Base-by-base conservation (phyloP, 2,113 vertebrate species). In the Bungarus multicinctus region DNA sequence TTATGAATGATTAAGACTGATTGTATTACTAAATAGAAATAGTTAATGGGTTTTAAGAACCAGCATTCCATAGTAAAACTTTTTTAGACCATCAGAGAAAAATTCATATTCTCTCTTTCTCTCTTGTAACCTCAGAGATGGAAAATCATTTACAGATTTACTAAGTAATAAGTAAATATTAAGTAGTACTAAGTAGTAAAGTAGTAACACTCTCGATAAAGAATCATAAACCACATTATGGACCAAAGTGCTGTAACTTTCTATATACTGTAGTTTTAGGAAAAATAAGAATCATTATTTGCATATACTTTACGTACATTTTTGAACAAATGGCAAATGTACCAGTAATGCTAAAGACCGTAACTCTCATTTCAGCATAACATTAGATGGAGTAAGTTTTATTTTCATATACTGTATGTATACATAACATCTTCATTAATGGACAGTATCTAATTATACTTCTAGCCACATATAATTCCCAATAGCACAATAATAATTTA, bases 1-100 rank as follows among this genome's bases (percentile, higher is more conserved):
- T 97, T 97, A 92, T 96, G 93, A 97, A 96, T 97, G 93, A 96
- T 91, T 97, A 91, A 95, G 96, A 97, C 89, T 89, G 74, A 92
- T 95, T 92, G 93, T 87, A 91, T 95, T 96, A 95, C 88, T 96
- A 96, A 96, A 95, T 47, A 95, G n/a, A 85, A 92, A 74, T 91
- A n/a, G 86, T 93, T 92, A 93, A 39, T 39, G 85, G 54, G 39
- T 93, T 96, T 93, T 43, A 92, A 85, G n/a, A 88, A 94, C 69
- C 88, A 74, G 5, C 91, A 4, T 92, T 95, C 90, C n/a, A 91
- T 0, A 87, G 95, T 93, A n/a, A 92, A 50, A 87, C 39, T 93
- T 25, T 90, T 1, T 93, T 58, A 92, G 64, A 50, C 11, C 94
- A 50, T 92, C 55, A 30, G 7, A 45, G 7, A 14, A 91, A 93